These are phyloP conservation scores for Protophormia terraenovae DNA, from an alignment of 2,888 invertebrate genomes.

Conservation along the genomic window DNA sequence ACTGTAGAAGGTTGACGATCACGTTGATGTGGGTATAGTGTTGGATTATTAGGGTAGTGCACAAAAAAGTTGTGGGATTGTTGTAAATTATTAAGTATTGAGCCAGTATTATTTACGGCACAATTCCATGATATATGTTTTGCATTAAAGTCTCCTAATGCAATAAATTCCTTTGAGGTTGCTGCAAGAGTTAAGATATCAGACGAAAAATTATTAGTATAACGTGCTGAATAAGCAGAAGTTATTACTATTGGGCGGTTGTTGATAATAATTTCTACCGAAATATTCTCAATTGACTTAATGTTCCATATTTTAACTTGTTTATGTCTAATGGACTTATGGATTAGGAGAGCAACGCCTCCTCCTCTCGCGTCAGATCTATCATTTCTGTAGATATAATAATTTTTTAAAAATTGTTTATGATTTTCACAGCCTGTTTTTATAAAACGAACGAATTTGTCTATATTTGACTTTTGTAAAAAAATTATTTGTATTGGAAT, in stretches of 20 bases:
- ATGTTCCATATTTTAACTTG: background rate
- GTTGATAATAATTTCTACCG: slow-evolving; percentile 11
- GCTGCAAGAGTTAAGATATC: no score
- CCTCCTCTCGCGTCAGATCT: background rate
- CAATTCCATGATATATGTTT: slow-evolving; percentile 15
- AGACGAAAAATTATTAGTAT: no score
- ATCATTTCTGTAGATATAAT: background rate
- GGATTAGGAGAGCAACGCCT: background rate
- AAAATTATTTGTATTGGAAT: no score
- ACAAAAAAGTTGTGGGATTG: background rate
- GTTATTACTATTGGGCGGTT: background rate
- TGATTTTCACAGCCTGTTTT: no score
- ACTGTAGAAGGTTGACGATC: background rate
- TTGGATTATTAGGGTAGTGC: background rate
- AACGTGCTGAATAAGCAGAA: no score
- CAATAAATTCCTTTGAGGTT: slow-evolving; percentile 3
- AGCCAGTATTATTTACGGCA: background rate
- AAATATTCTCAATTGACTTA: slow-evolving; percentile 25
- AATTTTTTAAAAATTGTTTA: background rate
- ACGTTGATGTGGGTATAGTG: background rate
- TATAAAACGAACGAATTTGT: no score
- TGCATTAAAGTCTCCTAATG: slow-evolving; percentile 16
- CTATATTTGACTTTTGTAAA: no score
- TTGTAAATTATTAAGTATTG: slow-evolving; percentile 5
- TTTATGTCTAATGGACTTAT: slow-evolving; percentile 3